Evolutionary conservation across 2,797 vertebrate genomes (phyloP).

Genomic region (Argya squamiceps): DNA sequence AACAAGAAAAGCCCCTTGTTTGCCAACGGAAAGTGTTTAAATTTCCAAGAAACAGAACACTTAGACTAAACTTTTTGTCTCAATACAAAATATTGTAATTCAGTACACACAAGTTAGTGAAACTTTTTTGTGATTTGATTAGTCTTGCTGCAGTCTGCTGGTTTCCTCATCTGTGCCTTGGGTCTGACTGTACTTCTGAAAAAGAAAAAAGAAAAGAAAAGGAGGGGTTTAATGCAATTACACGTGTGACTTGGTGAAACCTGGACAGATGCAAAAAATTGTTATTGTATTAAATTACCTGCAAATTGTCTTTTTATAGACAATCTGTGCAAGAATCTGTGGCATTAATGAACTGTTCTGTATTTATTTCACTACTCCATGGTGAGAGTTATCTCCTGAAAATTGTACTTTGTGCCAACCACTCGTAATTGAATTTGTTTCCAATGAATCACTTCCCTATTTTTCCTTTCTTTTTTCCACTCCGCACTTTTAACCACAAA

Average conservation of each 20-base stretch:
- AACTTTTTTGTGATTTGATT: background rate
- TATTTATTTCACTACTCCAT: background rate
- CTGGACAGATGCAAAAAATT: background rate
- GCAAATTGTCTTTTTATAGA: background rate
- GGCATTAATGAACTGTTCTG: background rate
- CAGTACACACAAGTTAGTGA: background rate
- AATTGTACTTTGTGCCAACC: background rate
- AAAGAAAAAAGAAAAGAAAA: background rate
- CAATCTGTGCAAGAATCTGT: background rate
- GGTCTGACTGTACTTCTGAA: background rate
- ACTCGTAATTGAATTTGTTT: background rate
- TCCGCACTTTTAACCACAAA: background rate
- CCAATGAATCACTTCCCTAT: background rate
- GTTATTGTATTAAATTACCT: background rate
- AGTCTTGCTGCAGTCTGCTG: background rate
- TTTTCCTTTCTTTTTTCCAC: background rate
- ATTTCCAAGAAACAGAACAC: background rate
- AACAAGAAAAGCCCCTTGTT: background rate
- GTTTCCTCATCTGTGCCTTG: background rate
- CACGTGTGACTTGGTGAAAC: background rate
- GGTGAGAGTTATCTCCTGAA: background rate
- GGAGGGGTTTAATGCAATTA: background rate
- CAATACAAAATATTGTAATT: background rate
- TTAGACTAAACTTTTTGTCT: background rate
- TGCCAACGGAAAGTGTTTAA: background rate